These are phyloP conservation scores for Platorchestia sp. DNA, from an alignment of 1,140 invertebrate species.

Conservation along the genomic window DNA sequence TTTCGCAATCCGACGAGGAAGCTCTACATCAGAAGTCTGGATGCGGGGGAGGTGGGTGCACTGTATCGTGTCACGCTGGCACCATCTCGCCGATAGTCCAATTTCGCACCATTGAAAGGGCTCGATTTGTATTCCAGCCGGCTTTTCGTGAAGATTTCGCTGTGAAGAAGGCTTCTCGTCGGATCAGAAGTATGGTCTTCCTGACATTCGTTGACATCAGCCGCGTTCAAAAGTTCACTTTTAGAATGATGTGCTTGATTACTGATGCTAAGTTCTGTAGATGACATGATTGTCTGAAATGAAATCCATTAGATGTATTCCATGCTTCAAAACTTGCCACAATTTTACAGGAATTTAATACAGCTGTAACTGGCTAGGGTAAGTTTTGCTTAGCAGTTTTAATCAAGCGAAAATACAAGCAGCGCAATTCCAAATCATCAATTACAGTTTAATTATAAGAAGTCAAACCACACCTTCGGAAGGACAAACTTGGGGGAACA, in stretches of 20 bases:
- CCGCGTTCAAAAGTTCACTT: not conserved
- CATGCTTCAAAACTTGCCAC: not conserved
- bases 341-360: not conserved
- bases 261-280: not conserved
- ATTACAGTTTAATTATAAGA: too few relatives aligned
- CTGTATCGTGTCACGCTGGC: not conserved
- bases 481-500: too few relatives aligned
- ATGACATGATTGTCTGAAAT: not conserved
- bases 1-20: not conserved
- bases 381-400: not conserved
- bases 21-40: slow-evolving; percentile 27
- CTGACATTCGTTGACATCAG: not conserved
- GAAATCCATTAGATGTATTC: not conserved
- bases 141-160: not conserved
- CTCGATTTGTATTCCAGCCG: not conserved
- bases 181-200: not conserved
- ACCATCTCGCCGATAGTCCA: slow-evolving; percentile 39
- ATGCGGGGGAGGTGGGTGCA: not conserved
- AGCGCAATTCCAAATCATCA: too few relatives aligned
- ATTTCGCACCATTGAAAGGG: slow-evolving; percentile 29
- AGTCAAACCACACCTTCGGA: too few relatives aligned
- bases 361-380: not conserved
- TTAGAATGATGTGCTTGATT: not conserved
- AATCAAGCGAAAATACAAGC: not conserved
- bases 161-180: not conserved